Base-by-base conservation (phyloP, 2,888 invertebrate genomes). In the Parnassius glacialis region DNA sequence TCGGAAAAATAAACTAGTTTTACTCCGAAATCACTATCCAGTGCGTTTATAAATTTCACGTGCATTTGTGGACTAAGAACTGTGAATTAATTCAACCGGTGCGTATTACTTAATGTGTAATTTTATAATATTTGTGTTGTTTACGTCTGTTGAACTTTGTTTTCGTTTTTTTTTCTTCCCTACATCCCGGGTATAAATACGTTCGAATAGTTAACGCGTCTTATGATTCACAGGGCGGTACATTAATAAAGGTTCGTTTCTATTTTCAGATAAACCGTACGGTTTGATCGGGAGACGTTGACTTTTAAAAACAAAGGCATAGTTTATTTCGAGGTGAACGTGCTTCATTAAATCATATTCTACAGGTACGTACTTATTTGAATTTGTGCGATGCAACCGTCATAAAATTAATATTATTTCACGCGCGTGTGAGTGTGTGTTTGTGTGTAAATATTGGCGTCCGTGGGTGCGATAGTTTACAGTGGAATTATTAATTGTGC, bases 221-320 rank as follows among this genome's bases (percentile, higher is more conserved):
- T 67, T 80, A 82, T 85, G 83, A 85, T 76, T 84, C 84, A 84
- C 80, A 76, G 74, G 75, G 81, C 83, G 80, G 81, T 81, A 83
- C 80, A 80, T 80, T 83, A 87, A 84, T 88, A 87, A 87, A 84
- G 79, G 84, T 84, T 78, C 84, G 83, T 85, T 89, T 90, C 87
- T 90, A 87, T 91, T 90, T 90, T 81, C 90, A 90, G 90, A 90
- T 90, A 84, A 85, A 85, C 84, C 82, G 82, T 84, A 83, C 83
- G 83, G 82, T 85, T 87, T 88, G 87, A 86, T 86, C 85, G 79
- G 83, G 83, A 84, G 86, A 81, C 85, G 84, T 85, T 86, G 86
- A 82, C 83, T 89, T 83, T 80, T 81, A 80, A 80, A 85, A 88
- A 89, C 90, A 87, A 89, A 90, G 88, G 83, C 84, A 83, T 84